A percentile compares a stretch with the other conserved stretches of the same genome.
Conservation (phyloP, 2,797 vertebrate genomes). For the Thamnophis elegans region DNA sequence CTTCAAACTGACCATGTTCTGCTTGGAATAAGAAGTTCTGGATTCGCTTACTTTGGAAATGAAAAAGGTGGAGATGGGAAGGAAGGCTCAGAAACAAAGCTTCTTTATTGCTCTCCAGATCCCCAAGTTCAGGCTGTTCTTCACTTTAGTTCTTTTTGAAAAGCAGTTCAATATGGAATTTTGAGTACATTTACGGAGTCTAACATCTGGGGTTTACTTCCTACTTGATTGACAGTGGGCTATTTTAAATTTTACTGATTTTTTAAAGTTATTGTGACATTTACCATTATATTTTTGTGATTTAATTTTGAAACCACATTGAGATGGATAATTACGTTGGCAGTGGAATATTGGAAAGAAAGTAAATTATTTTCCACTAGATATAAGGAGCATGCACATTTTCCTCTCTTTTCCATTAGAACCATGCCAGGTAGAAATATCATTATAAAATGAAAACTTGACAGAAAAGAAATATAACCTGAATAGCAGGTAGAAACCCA, state of each 20-base stretch:
- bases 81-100: background rate
- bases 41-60: background rate
- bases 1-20: background rate
- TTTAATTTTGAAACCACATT: background rate
- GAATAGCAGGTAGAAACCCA: background rate
- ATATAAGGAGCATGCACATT: background rate
- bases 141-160: background rate
- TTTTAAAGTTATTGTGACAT: background rate
- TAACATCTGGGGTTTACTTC: background rate
- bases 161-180: background rate
- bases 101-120: background rate
- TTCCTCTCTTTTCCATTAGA: background rate
- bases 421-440: background rate
- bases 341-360: background rate
- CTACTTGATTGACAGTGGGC: background rate
- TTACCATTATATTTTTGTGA: background rate
- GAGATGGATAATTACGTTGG: background rate
- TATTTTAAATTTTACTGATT: background rate
- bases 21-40: background rate
- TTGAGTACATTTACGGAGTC: background rate
- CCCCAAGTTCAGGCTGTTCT: background rate
- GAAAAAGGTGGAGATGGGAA: background rate
- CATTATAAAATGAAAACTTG: background rate
- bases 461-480: background rate
- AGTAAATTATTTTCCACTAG: background rate